Percentiles rank a stretch among this genome's conserved stretches.
These are phyloP conservation scores for Digitonthophagus gazella DNA, from an alignment of 2,888 invertebrate genomes.

Conservation along the genomic window DNA sequence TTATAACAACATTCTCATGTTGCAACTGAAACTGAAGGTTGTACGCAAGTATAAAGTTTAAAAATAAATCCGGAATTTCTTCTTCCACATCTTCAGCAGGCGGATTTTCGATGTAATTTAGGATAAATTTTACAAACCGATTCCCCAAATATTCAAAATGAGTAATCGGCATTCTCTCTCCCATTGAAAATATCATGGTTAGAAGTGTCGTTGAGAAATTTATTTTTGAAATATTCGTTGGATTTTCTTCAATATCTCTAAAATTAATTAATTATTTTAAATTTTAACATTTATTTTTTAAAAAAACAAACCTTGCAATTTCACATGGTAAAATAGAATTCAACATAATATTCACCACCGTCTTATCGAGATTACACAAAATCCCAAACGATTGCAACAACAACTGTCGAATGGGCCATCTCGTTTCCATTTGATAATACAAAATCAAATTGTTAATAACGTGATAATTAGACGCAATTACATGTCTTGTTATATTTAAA, in stretches of 20 bases:
- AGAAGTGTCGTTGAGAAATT: constrained; percentile 80
- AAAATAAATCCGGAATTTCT: constrained; percentile 79
- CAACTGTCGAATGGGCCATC: constrained; percentile 81
- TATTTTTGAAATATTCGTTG: constrained; percentile 73
- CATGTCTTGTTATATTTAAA: constrained; percentile 80
- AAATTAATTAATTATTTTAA: constrained; percentile 30
- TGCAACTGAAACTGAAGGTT: constrained; percentile 78
- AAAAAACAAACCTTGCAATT: constrained; percentile 67
- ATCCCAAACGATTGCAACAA: constrained; percentile 83
- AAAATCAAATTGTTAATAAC: constrained; percentile 82
- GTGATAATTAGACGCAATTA: constrained; percentile 78
- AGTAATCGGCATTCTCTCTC: constrained; percentile 83
- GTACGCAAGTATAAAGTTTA: constrained; percentile 81
- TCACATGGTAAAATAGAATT: constrained; percentile 88
- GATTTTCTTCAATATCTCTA: constrained; percentile 77
- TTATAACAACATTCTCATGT: constrained; percentile 69
- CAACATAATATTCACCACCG: constrained; percentile 78
- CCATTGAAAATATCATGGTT: constrained; percentile 88
- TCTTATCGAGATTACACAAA: constrained; percentile 81
- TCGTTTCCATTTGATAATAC: constrained; percentile 94
- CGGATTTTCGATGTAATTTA: constrained; percentile 79
- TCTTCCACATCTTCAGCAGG: constrained; percentile 80
- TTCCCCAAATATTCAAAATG: constrained; percentile 86
- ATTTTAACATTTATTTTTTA: constrained; percentile 16
- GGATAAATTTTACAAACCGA: constrained; percentile 75